phyloP scores from a whole-genome alignment of 2,888 invertebrate species.

The Margaritifera margaritifera region DNA sequence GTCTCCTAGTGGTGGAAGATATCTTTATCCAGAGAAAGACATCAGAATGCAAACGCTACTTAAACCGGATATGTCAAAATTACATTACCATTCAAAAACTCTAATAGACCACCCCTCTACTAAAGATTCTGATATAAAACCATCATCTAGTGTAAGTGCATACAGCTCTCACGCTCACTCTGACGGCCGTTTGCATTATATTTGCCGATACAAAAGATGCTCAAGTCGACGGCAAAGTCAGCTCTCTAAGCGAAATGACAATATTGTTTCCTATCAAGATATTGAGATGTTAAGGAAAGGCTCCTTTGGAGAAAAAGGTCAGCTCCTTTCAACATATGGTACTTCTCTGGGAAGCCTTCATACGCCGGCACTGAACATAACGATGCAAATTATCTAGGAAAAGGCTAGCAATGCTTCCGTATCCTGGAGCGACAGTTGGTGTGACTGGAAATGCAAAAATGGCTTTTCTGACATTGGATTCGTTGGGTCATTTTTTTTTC shows the following conservation, averaged over 20 bases:
- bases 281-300: constrained; percentile 27
- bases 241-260: constrained; percentile 25
- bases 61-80: constrained; percentile 17
- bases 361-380: no score
- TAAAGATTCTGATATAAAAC: constrained; percentile 40
- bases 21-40: constrained; percentile 33
- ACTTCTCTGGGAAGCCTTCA: no score
- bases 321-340: background rate
- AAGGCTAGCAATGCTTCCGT: no score
- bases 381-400: no score
- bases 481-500: no score
- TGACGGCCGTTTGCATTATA: constrained; percentile 48
- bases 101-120: constrained; percentile 36
- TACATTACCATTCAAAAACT: constrained; percentile 5
- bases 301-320: constrained; percentile 4
- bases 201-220: constrained; percentile 51
- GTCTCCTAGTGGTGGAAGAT: constrained; percentile 16
- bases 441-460: no score
- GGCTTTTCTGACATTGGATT: no score
- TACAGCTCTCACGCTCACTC: constrained; percentile 51
- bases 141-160: constrained; percentile 30
- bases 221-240: constrained; percentile 35
- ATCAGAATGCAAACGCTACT: constrained; percentile 34
- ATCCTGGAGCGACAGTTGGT: no score
- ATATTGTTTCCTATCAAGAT: constrained; percentile 41